Evolutionary conservation across 2,113 vertebrate genomes (phyloP).

Genomic region (Piprites chloris): DNA sequence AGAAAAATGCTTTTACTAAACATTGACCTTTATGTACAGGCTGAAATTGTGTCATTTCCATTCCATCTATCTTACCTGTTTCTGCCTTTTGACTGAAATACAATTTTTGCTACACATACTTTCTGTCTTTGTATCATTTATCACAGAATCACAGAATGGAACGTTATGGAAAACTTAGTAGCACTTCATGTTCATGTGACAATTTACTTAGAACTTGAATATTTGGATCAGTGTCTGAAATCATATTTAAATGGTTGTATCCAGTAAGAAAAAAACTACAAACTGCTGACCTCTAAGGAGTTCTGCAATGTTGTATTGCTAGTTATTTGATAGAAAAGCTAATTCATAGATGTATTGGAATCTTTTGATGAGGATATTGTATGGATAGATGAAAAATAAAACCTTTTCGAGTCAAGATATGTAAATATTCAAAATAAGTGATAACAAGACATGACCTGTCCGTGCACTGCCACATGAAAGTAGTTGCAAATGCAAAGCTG

Average conservation of each 20-base stretch:
- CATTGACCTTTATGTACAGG: neutral
- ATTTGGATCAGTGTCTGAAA: neutral
- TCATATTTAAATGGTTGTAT: neutral
- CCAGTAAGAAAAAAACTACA: neutral
- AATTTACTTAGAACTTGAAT: neutral
- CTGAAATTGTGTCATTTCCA: neutral
- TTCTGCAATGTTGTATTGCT: neutral
- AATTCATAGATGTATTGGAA: neutral
- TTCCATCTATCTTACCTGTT: rapidly evolving
- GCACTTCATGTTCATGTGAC: neutral
- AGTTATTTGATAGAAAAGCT: neutral
- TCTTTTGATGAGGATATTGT: neutral
- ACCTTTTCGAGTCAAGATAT: neutral
- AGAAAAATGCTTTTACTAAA: neutral
- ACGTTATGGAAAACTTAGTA: neutral
- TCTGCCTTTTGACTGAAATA: neutral
- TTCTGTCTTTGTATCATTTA: neutral
- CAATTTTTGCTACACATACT: neutral
- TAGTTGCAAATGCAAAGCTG: neutral
- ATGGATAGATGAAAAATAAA: neutral
- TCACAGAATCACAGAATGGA: neutral
- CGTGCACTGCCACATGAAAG: neutral
- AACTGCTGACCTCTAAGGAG: neutral
- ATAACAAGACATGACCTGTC: neutral
- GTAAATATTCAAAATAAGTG: neutral